Evolutionary conservation across 2,888 invertebrate genomes (phyloP), one percentile per base, ranked within the genome.

Genomic region (Falcaria lacertinaria): DNA sequence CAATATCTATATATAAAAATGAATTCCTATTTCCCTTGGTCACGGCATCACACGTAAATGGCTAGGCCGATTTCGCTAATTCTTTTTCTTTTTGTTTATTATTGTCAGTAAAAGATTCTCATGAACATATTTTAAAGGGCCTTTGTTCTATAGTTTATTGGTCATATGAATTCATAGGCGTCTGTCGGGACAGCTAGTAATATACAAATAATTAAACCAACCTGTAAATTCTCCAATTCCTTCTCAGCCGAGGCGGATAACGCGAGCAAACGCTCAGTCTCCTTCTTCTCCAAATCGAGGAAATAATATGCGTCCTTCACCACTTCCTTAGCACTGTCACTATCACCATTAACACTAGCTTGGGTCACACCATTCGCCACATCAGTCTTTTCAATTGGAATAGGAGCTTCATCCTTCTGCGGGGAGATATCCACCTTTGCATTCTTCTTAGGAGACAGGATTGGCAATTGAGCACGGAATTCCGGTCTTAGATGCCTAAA

Each of bases 401-500:
- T 80, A 76, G 80, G 22, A 11, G 2, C 73, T 51, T 72, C 73
- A 47, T 63, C 57, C 53, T 85, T 84, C 39, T 74, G 73, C 0
- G 84, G 84, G 1, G 83, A 84, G 15, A 74, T 44, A 33, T 84
- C 86, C 8, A 66, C 53, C 49, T 81, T 87, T 5, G 71, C 42
- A 57, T 72, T 68, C 63, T 87, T 84, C 79, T 93, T 93, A 16
- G 93, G 91, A 28, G 92, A 93, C 25, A 92, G 78, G 15, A 94
- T 92, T 0, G 95, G 94, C 54, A 97, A 80, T 70, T 96, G 96
- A 0, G 96, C 96, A 15, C 96, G 90, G 73, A 97, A 97, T 70
- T 97, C 96, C 0, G 96, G 95, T 67, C 96, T 90, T 48, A 97
- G 81, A 80, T 96, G 96, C 76, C 96, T 91, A 50, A 97, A 77